phyloP scores from a whole-genome alignment of 2,888 invertebrate genomes.

The Craniophora ligustri region DNA sequence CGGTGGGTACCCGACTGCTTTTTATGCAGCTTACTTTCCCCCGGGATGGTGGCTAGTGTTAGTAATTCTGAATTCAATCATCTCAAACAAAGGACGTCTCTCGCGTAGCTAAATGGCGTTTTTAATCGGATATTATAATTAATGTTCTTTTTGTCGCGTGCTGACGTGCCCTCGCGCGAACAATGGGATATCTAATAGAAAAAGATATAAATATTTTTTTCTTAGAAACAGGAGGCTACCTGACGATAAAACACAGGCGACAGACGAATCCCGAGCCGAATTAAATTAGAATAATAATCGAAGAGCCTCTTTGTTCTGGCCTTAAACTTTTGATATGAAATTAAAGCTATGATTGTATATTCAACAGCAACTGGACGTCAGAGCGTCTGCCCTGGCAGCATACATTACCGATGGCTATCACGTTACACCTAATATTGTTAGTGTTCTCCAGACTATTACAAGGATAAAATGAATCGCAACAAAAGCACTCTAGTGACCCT shows the following conservation, averaged over 20 bases:
- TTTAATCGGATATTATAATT: constrained; percentile 89
- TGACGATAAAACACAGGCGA: constrained; percentile 86
- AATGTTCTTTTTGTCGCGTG: constrained; percentile 89
- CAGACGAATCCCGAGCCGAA: constrained; percentile 77
- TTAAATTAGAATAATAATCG: constrained; percentile 85
- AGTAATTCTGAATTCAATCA: constrained; percentile 87
- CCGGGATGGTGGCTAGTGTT: constrained; percentile 78
- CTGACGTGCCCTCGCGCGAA: constrained; percentile 87
- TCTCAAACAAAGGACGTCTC: constrained; percentile 86
- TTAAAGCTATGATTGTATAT: constrained; percentile 55
- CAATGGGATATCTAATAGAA: constrained; percentile 88
- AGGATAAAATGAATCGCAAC: constrained; percentile 52
- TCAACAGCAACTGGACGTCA: constrained; percentile 40
- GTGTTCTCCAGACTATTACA: constrained; percentile 21
- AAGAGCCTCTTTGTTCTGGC: constrained; percentile 72
- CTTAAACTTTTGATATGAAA: constrained; percentile 56
- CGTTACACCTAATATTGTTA: constrained; percentile 8
- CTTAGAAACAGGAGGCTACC: constrained; percentile 85
- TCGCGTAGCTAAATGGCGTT: constrained; percentile 87
- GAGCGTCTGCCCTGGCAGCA: constrained; percentile 26
- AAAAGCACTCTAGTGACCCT: constrained; percentile 70
- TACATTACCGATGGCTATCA: constrained; percentile 25
- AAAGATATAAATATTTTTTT: constrained; percentile 87
- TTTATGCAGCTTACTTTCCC: constrained; percentile 69
- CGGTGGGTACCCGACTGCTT: constrained; percentile 64